Conservation (phyloP, 2,113 vertebrate species). For the Gymnobelideus leadbeateri region DNA sequence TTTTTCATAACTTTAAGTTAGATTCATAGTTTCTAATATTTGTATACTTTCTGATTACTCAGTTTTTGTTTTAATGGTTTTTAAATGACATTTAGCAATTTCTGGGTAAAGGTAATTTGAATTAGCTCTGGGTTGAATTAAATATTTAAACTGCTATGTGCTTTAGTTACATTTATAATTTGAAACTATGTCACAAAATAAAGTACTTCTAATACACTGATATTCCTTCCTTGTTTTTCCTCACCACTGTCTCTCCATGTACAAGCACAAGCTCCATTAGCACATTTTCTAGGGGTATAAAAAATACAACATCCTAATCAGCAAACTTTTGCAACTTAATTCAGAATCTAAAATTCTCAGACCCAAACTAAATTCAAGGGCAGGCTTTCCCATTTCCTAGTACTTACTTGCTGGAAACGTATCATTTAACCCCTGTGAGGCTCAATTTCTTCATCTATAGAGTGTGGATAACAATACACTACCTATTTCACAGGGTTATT, state of each 20-base stretch:
- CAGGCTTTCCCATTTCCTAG: neutral
- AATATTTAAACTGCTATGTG: neutral
- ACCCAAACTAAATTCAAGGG: neutral
- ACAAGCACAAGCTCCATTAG: neutral
- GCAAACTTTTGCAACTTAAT: neutral
- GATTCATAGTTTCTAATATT: neutral
- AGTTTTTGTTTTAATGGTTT: conserved; percentile 1
- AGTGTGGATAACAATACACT: neutral
- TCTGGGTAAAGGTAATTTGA: neutral
- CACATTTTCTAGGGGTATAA: neutral
- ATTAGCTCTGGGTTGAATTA: neutral
- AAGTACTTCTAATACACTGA: neutral
- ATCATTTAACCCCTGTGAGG: neutral
- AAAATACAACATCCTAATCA: neutral
- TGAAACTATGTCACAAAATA: neutral
- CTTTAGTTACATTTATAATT: neutral
- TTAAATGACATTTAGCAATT: neutral
- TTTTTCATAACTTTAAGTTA: neutral
- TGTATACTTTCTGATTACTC: neutral
- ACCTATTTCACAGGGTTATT: neutral
- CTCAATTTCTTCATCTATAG: neutral
- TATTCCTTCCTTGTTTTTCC: neutral
- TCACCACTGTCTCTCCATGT: neutral
- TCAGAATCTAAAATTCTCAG: neutral
- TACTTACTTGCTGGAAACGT: neutral